A percentile compares a stretch with the other conserved stretches of the same genome.
phyloP scores from a whole-genome alignment of 2,888 invertebrate genomes.

The Sphaerophoria rueppellii region DNA sequence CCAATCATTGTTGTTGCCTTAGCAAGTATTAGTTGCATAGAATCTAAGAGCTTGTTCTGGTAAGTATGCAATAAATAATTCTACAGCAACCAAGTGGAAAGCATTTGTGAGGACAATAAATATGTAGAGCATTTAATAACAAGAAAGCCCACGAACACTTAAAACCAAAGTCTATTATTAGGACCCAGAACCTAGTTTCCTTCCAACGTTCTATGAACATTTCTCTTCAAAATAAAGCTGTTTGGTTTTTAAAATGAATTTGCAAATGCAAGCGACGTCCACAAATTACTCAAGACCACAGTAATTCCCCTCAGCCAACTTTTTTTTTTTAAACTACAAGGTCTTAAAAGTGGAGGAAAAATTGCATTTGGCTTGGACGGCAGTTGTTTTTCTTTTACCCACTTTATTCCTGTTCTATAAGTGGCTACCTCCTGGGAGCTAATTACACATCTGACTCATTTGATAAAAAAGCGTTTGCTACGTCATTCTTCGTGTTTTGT shows the following conservation, averaged over 20 bases:
- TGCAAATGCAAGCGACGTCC: slow-evolving; percentile 44
- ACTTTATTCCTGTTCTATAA: slow-evolving; percentile 1
- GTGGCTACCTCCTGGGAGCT: slow-evolving; percentile 1
- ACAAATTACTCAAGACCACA: slow-evolving; percentile 4
- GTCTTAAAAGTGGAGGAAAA: neutral
- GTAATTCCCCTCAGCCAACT: too few species aligned
- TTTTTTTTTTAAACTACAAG: neutral
- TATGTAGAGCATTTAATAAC: too few species aligned
- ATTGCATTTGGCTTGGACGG: slow-evolving; percentile 34
- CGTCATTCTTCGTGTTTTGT: slow-evolving; percentile 7
- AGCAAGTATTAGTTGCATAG: too few species aligned
- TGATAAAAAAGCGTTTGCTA: neutral
- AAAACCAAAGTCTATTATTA: too few species aligned
- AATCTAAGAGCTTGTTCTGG: too few species aligned
- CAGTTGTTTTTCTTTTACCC: slow-evolving; percentile 2
- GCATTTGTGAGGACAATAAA: too few species aligned
- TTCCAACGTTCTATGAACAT: neutral
- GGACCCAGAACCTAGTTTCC: too few species aligned
- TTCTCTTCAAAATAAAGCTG: neutral
- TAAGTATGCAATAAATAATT: too few species aligned
- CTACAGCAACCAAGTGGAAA: too few species aligned
- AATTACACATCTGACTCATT: slow-evolving; percentile 8
- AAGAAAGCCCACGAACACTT: too few species aligned
- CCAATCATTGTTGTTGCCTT: too few species aligned
- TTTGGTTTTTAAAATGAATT: slow-evolving; percentile 25